These are phyloP conservation scores for Montifringilla adamsi DNA, from an alignment of 2,113 vertebrate genomes.

Conservation along the genomic window DNA sequence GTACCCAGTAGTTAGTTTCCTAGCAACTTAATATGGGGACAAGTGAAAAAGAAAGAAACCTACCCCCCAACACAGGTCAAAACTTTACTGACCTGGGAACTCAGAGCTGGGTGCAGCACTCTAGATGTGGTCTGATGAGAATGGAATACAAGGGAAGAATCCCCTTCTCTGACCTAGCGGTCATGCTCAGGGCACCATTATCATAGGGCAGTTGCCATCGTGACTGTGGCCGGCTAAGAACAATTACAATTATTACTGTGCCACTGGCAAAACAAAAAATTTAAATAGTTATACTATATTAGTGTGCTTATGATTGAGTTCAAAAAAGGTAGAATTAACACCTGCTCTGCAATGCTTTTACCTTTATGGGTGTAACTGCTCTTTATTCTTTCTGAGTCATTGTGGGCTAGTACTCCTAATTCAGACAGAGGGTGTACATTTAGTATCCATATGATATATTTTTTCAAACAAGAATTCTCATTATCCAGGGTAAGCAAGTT, in stretches of 20 bases:
- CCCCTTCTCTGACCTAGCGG: background rate
- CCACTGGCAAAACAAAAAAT: background rate
- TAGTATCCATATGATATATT: background rate
- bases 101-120: background rate
- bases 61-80: background rate
- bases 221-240: background rate
- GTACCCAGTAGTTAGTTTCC: background rate
- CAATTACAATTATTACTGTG: background rate
- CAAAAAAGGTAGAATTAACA: background rate
- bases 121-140: background rate
- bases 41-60: background rate
- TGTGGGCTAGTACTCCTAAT: background rate
- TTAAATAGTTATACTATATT: background rate
- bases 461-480: background rate
- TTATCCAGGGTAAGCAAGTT: background rate
- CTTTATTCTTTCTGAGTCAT: background rate
- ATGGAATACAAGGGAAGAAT: background rate
- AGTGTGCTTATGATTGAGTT: background rate
- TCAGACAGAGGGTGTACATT: accelerated
- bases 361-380: accelerated
- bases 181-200: background rate
- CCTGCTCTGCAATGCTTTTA: background rate
- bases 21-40: background rate
- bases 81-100: background rate
- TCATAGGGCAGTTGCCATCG: background rate